These are phyloP conservation scores for Microvelia longipes DNA, from an alignment of 1,140 invertebrate species.

Conservation along the genomic window DNA sequence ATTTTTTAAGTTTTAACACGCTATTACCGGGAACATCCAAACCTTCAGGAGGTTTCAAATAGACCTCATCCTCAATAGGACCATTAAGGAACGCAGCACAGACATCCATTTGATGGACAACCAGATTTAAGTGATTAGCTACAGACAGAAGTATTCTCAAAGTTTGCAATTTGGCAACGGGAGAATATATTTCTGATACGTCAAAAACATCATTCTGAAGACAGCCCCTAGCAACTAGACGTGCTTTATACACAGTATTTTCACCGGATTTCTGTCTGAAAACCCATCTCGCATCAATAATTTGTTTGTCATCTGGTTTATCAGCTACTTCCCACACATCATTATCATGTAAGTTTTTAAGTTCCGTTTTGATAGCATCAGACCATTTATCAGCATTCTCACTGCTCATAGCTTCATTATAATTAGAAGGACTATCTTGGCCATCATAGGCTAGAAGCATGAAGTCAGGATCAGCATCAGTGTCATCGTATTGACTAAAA, in stretches of 20 bases:
- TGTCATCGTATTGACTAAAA: no score
- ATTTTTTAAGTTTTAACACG: not conserved
- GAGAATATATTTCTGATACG: not conserved
- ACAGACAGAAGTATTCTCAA: not conserved
- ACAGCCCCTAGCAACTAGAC: slow-evolving; percentile 29
- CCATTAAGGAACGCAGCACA: not conserved
- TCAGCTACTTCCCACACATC: not conserved
- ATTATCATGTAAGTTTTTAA: not conserved
- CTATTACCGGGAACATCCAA: not conserved
- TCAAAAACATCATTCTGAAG: not conserved
- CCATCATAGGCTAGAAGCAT: no score
- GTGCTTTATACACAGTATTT: slow-evolving; percentile 21
- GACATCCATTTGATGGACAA: not conserved
- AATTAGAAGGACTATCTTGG: no score
- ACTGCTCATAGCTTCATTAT: no score
- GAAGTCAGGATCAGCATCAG: no score
- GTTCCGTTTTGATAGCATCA: not conserved
- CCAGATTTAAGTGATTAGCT: not conserved
- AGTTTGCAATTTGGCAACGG: not conserved
- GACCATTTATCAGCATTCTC: not conserved
- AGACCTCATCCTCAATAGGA: not conserved
- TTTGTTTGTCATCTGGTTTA: not conserved
- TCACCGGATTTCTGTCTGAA: not conserved
- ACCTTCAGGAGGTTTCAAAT: not conserved
- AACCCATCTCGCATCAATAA: not conserved